Base-by-base conservation (phyloP, 1,140 invertebrate species). In the Leptinotarsa undecemlineata region DNA sequence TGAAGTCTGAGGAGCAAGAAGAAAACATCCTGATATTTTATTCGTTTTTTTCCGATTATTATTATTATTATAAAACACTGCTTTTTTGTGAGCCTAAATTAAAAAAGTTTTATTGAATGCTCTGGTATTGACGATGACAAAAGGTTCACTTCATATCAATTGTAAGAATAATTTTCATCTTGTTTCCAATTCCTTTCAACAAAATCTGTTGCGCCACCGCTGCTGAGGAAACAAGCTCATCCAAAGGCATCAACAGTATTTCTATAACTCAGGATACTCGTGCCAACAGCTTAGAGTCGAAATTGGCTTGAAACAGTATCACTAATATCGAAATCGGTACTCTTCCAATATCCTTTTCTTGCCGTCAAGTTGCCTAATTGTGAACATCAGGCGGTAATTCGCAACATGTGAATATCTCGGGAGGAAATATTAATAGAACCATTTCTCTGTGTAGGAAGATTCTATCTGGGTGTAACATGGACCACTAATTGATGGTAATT, bases 391-490 rank as follows among this genome's bases (percentile, higher is more conserved):
- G 42, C 33, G 23, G 42, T 68, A 47, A 68, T 70, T 70, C 48
- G 48, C 68, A 70, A 70, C 68, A 70, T 70, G 68, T 60, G 68
- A 70, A 60, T 64, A 64, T 70, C 68, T 20, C 33, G 67, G 33
- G 48, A 70, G 68, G n/a, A 70, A 70, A 57, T 60, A 60, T 70
- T 70, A 70, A 70, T 70, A 70, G 68, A 57, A 70, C 15, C 48
- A 26, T 19, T 21, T 19, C 26, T 57, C 33, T 70, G 21, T 60
- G 68, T 70, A 70, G 68, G 68, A 70, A 70, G 68, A 70, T 70
- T 47, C 68, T 70, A 70, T 70, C 68, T 70, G 68, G 68, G 68
- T 70, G 47, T 70, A 70, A 70, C 68, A 33, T 70, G 68, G 51
- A 57, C 47, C n/a, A 60, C 51, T 70, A 70, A 70, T 70, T 70